phyloP scores from a whole-genome alignment of 2,888 invertebrate genomes.

The Pardosa pseudoannulata region DNA sequence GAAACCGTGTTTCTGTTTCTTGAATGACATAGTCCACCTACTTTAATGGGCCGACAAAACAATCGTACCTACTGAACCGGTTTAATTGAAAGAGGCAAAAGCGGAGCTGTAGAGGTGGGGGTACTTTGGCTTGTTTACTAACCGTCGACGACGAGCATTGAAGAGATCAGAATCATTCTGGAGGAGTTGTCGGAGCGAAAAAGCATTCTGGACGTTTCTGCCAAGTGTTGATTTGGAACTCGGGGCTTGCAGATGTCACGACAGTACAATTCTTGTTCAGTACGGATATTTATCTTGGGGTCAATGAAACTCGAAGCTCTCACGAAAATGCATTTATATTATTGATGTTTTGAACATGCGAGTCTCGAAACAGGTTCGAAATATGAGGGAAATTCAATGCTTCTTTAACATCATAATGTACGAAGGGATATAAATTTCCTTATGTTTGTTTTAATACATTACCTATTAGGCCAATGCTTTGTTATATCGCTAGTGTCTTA shows the following conservation, averaged over 20 bases:
- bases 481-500: too few species aligned
- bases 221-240: background rate
- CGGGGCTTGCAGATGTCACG: background rate
- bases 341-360: too few species aligned
- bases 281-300: too few species aligned
- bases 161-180: background rate
- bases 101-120: background rate
- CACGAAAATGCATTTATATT: too few species aligned
- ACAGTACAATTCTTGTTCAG: background rate
- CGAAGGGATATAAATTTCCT: too few species aligned
- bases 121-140: background rate
- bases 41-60: background rate
- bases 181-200: background rate
- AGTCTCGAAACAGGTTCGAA: too few species aligned
- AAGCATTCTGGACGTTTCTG: background rate
- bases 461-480: too few species aligned
- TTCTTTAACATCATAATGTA: too few species aligned
- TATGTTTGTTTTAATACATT: too few species aligned
- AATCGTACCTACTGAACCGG: background rate
- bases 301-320: too few species aligned
- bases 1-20: too few species aligned
- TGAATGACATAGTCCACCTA: background rate
- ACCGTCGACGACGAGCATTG: background rate
- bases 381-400: too few species aligned
- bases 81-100: background rate